These are phyloP conservation scores for Heliothis virescens DNA, from an alignment of 1,140 invertebrate species.

Conservation along the genomic window DNA sequence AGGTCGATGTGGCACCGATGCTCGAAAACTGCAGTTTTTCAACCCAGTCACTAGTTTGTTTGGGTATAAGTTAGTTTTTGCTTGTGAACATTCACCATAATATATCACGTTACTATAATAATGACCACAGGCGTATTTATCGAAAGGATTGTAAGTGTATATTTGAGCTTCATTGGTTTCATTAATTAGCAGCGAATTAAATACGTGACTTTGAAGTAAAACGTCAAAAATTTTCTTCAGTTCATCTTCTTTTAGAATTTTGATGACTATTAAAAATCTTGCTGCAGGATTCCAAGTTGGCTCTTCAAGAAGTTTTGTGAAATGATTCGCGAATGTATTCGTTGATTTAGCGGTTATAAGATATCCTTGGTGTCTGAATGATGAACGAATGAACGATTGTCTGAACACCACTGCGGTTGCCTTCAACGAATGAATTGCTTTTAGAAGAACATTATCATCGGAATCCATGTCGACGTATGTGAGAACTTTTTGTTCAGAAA, in stretches of 20 bases:
- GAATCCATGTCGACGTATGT: no score
- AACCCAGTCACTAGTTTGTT: conserved; percentile 51
- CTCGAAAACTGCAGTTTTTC: conserved; percentile 58
- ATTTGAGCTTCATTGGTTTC: conserved; percentile 18
- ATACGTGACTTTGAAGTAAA: conserved; percentile 27
- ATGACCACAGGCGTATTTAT: no score
- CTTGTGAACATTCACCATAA: no score
- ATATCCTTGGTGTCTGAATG: no score
- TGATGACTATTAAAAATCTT: conserved; percentile 56
- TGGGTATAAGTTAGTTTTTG: no score
- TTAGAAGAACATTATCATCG: no score
- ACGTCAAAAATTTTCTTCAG: conserved; percentile 59
- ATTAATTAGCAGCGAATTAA: conserved; percentile 40
- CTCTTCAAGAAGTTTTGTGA: conserved; percentile 10
- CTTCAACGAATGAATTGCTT: no score
- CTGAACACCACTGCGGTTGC: no score
- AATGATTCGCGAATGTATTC: neutral
- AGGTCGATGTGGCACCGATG: conserved; percentile 59
- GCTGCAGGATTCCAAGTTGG: conserved; percentile 55
- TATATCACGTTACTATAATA: no score
- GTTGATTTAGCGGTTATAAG: conserved; percentile 5
- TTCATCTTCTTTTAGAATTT: conserved; percentile 29
- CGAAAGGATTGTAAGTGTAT: conserved; percentile 52
- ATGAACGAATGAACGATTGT: no score
- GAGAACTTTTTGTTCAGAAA: no score